Conservation (phyloP, 2,888 invertebrate species). For the Panopea generosa region DNA sequence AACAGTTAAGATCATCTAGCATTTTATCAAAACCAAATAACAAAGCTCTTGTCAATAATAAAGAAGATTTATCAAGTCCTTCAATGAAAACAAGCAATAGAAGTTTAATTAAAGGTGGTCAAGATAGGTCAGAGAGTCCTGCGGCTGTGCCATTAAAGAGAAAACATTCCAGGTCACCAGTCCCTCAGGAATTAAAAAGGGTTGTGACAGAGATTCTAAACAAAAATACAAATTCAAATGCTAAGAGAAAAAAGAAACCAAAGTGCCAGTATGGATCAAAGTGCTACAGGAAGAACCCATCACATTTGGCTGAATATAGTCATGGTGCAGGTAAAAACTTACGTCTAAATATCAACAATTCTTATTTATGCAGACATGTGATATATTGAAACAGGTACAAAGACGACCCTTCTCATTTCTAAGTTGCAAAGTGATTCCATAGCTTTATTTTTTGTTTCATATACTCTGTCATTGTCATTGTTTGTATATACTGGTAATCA, state of each 20-base stretch:
- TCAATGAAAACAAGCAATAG: background rate
- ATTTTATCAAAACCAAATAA: too few relatives aligned
- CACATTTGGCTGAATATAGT: constrained; percentile 92
- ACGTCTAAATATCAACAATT: too few relatives aligned
- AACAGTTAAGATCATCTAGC: too few relatives aligned
- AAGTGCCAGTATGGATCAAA: constrained; percentile 91
- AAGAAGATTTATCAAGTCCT: background rate
- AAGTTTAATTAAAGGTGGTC: background rate
- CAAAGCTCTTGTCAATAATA: too few relatives aligned
- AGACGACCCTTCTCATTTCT: too few relatives aligned
- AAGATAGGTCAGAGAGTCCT: background rate
- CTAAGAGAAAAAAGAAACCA: constrained; percentile 52
- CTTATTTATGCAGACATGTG: too few relatives aligned
- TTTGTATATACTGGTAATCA: too few relatives aligned
- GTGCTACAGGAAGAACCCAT: constrained; percentile 94
- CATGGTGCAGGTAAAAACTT: constrained; percentile 87
- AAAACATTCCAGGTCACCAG: constrained; percentile 35
- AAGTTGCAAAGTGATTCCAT: too few relatives aligned
- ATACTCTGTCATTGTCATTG: too few relatives aligned
- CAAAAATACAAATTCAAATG: constrained; percentile 19
- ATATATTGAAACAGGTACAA: too few relatives aligned
- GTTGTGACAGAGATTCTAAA: constrained; percentile 53
- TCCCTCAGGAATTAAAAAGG: constrained; percentile 44
- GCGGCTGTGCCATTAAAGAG: constrained; percentile 17
- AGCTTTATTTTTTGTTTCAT: too few relatives aligned